These are phyloP conservation scores for Borostomias antarcticus DNA, from an alignment of 2,797 vertebrate genomes.

Conservation along the genomic window DNA sequence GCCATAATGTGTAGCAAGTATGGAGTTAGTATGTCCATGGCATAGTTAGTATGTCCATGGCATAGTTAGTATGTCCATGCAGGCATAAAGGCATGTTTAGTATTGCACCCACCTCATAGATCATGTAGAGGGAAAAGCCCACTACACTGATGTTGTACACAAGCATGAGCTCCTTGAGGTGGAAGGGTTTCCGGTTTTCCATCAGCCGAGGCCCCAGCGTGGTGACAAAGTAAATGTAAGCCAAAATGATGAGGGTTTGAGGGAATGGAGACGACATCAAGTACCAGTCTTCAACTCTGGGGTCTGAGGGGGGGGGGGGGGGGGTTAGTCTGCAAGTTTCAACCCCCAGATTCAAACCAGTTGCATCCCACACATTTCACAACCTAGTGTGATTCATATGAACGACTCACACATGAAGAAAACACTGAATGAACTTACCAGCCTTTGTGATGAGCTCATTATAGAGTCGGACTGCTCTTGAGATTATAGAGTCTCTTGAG, in stretches of 20 bases:
- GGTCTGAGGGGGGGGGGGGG: no score
- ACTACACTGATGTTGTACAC: slow-evolving; percentile 92
- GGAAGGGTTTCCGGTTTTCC: slow-evolving; percentile 94
- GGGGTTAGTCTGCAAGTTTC: background rate
- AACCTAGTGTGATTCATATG: no score
- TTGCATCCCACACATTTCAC: no score
- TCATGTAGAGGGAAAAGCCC: slow-evolving; percentile 91
- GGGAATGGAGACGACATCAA: slow-evolving; percentile 93
- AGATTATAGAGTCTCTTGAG: no score
- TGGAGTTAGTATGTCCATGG: no score
- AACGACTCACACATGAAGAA: background rate
- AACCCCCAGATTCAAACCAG: background rate
- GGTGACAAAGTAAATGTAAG: slow-evolving; percentile 90
- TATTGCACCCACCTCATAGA: slow-evolving; percentile 85
- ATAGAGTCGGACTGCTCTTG: slow-evolving; percentile 78
- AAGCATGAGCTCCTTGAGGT: slow-evolving; percentile 85
- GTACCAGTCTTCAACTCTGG: slow-evolving; percentile 83
- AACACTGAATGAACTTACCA: slow-evolving; percentile 61
- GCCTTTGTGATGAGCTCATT: slow-evolving; percentile 83
- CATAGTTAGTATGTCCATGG: no score
- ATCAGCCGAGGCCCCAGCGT: slow-evolving; percentile 91
- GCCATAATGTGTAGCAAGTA: slow-evolving; percentile 73
- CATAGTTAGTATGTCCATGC: no score
- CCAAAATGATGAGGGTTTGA: slow-evolving; percentile 83
- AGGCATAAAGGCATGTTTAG: background rate